Percentiles rank a stretch among this genome's conserved stretches.
phyloP scores from a whole-genome alignment of 2,888 invertebrate species.

The Drosophila anomelani region DNA sequence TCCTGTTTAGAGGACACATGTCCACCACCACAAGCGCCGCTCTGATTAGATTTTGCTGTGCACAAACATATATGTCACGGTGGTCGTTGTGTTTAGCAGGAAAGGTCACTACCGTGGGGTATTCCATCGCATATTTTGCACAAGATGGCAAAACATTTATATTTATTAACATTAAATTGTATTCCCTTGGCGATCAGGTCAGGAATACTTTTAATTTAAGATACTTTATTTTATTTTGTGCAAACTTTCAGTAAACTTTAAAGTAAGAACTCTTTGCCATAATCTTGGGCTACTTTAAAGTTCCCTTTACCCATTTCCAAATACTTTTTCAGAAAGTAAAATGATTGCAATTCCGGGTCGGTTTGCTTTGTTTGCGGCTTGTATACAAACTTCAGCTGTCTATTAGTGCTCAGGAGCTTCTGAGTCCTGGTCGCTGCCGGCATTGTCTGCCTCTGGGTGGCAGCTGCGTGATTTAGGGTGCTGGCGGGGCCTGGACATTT shows the following conservation, averaged over 20 bases:
- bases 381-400: conserved; percentile 21
- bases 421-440: conserved; percentile 1
- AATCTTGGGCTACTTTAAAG: conserved; percentile 3
- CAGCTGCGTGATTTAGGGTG: conserved; percentile 19
- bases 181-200: not conserved
- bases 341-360: conserved; percentile 5
- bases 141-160: conserved; percentile 7
- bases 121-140: conserved; percentile 2
- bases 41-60: conserved; percentile 73
- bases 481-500: conserved; percentile 3
- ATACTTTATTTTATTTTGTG: not conserved
- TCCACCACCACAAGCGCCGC: conserved; percentile 37
- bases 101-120: conserved; percentile 18
- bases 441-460: conserved; percentile 27
- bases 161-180: conserved; percentile 11
- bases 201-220: not conserved
- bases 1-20: conserved; percentile 39
- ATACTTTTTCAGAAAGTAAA: conserved; percentile 7
- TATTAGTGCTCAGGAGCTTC: conserved; percentile 14
- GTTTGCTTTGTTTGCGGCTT: conserved; percentile 12
- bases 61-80: conserved; percentile 32
- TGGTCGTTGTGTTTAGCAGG: conserved; percentile 18
- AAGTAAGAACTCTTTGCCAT: not conserved
- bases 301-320: not conserved
- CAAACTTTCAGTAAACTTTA: not conserved